Evolutionary conservation across 1,140 invertebrate genomes (phyloP).

Genomic region (Venturia canescens): DNA sequence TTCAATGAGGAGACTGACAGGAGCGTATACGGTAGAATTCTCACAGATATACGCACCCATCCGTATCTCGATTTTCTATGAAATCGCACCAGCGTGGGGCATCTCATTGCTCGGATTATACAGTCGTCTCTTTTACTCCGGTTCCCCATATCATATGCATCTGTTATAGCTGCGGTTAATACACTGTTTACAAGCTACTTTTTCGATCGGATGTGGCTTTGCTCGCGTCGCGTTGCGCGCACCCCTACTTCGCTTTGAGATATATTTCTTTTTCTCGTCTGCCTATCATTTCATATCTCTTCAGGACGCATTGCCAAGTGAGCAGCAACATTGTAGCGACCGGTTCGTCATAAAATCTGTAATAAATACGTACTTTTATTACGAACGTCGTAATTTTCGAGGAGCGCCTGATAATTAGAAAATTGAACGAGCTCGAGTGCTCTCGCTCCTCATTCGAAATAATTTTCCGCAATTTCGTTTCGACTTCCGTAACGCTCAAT

Average conservation of each 20-base stretch:
- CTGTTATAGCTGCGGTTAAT: neutral
- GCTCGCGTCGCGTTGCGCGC: neutral
- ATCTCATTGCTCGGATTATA: constrained; percentile 16
- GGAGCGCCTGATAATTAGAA: no score
- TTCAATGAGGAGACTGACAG: constrained; percentile 11
- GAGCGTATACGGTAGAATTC: neutral
- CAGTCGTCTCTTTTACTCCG: neutral
- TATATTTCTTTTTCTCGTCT: neutral
- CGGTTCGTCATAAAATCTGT: neutral
- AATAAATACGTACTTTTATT: no score
- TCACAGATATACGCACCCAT: neutral
- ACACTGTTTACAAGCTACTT: constrained; percentile 20
- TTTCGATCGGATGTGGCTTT: neutral
- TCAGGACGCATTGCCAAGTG: neutral
- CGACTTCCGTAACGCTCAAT: no score
- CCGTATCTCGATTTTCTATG: neutral
- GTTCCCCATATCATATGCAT: constrained; percentile 12
- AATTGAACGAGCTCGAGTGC: no score
- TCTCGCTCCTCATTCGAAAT: no score
- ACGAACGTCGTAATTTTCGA: no score
- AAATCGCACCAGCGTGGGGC: neutral
- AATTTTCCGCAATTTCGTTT: no score
- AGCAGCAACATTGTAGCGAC: neutral
- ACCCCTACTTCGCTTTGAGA: neutral
- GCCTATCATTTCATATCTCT: neutral